Conservation (phyloP, 2,113 vertebrate species). For the Cyprinodon tularosa region DNA sequence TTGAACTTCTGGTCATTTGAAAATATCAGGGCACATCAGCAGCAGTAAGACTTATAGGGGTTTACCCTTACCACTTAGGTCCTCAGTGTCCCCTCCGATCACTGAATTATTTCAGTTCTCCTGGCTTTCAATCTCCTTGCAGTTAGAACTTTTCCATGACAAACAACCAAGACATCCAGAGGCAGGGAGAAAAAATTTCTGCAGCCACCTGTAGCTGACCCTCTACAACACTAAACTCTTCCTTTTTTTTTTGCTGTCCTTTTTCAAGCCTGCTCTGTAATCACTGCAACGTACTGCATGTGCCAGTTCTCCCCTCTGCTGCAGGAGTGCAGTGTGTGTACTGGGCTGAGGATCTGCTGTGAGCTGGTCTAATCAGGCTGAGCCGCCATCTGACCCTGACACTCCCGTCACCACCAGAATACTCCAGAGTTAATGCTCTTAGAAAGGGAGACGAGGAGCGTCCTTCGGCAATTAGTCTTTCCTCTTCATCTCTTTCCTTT, state of each 20-base stretch:
- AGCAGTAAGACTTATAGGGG: background rate
- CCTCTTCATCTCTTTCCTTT: conserved; percentile 18
- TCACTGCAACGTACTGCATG: conserved; percentile 6
- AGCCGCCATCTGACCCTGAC: conserved; percentile 78
- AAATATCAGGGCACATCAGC: background rate
- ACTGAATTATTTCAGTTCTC: conserved; percentile 23
- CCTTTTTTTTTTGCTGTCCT: conserved; percentile 18
- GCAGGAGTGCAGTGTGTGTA: conserved; percentile 40
- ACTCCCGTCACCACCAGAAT: conserved; percentile 77
- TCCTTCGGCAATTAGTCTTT: conserved; percentile 22
- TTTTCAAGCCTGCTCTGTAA: conserved; percentile 1
- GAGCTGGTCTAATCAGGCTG: conserved; percentile 79
- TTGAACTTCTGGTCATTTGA: background rate
- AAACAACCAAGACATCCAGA: conserved; percentile 8
- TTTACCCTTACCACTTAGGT: conserved; percentile 61
- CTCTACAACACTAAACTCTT: conserved; percentile 24
- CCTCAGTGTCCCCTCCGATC: conserved; percentile 42
- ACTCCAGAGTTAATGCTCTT: conserved; percentile 77
- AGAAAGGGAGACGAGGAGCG: conserved; percentile 58
- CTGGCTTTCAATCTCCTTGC: conserved; percentile 33
- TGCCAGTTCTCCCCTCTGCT: conserved; percentile 33
- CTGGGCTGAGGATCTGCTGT: conserved; percentile 66
- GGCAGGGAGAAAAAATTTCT: conserved; percentile 18
- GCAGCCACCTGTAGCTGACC: conserved; percentile 52
- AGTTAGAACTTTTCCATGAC: conserved; percentile 5